Evolutionary conservation across 1,140 invertebrate genomes (phyloP).

Genomic region (Danaus plexippus): DNA sequence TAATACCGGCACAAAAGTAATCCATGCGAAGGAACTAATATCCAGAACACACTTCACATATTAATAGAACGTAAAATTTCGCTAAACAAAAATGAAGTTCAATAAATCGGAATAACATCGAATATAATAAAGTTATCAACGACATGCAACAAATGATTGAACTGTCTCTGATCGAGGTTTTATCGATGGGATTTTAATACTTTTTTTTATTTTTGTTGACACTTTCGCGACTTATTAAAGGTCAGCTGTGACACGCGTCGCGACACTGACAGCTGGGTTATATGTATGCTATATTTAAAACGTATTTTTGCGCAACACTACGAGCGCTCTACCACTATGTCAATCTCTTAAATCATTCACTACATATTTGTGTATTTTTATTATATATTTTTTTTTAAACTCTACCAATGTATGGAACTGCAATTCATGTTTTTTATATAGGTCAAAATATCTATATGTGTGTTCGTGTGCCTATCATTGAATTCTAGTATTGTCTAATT

Average conservation of each 20-base stretch:
- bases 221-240: conserved; percentile 18
- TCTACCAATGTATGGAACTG: too few relatives aligned
- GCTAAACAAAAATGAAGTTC: too few relatives aligned
- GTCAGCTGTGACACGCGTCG: conserved; percentile 35
- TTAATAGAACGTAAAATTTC: conserved; percentile 7
- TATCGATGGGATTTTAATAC: neutral
- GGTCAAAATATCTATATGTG: too few relatives aligned
- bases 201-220: conserved; percentile 12
- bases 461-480: too few relatives aligned
- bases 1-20: conserved; percentile 20
- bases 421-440: too few relatives aligned
- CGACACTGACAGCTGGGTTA: conserved; percentile 55
- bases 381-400: too few relatives aligned
- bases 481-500: too few relatives aligned
- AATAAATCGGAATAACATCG: too few relatives aligned
- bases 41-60: conserved; percentile 16
- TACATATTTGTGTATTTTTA: too few relatives aligned
- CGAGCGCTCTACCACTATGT: conserved; percentile 36
- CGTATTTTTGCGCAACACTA: conserved; percentile 48
- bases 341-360: conserved; percentile 2
- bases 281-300: conserved; percentile 66
- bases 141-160: neutral
- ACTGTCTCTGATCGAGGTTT: neutral
- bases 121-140: neutral
- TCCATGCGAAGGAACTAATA: neutral